A percentile compares a stretch with the other conserved stretches of the same genome.
phyloP scores from a whole-genome alignment of 2,888 invertebrate species.

The Ormyrus pomaceus region DNA sequence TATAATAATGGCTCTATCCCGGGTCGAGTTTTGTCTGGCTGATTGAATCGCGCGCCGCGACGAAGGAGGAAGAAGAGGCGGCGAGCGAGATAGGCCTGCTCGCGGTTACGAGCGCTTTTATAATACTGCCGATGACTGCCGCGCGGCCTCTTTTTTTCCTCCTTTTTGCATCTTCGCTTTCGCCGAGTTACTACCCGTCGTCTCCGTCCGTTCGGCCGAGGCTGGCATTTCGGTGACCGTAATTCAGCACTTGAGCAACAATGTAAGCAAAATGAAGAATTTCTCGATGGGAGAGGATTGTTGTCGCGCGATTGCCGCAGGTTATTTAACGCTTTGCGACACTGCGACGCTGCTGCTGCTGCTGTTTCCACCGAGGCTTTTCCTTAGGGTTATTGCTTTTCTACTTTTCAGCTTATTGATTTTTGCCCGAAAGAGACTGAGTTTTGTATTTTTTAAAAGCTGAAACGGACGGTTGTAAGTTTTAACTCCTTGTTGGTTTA shows the following conservation, averaged over 20 bases:
- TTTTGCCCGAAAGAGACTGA: too few species aligned
- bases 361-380: too few species aligned
- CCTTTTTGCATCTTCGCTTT: not conserved
- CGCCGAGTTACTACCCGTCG: too few species aligned
- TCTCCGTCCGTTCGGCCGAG: not conserved
- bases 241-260: slow-evolving; percentile 37
- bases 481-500: too few species aligned
- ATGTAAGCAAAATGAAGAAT: slow-evolving; percentile 27
- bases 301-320: not conserved
- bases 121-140: slow-evolving; percentile 30
- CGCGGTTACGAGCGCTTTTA: slow-evolving; percentile 15
- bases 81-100: not conserved
- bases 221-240: slow-evolving; percentile 32
- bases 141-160: not conserved
- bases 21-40: not conserved
- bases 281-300: not conserved
- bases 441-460: too few species aligned
- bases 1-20: slow-evolving; percentile 4
- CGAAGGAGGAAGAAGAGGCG: slow-evolving; percentile 27
- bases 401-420: too few species aligned
- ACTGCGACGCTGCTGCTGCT: too few species aligned
- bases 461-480: too few species aligned
- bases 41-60: slow-evolving; percentile 30
- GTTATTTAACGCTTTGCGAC: slow-evolving; percentile 23
- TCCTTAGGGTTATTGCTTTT: too few species aligned